Conservation (phyloP, 2,113 vertebrate species). For the Syrmaticus mikado region DNA sequence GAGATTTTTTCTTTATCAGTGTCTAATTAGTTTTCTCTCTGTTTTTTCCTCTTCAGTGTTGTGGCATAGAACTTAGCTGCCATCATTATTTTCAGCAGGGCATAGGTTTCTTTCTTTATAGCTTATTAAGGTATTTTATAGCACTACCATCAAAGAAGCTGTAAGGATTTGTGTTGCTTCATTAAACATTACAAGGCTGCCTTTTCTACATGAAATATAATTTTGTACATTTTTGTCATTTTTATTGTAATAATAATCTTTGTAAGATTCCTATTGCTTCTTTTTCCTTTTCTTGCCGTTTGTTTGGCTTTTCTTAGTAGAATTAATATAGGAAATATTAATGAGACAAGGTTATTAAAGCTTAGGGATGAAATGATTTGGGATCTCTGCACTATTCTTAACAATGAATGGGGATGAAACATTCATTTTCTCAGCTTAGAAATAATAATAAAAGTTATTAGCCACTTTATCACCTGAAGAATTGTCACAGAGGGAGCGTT, state of each 20-base stretch:
- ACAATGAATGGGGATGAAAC: constrained; percentile 29
- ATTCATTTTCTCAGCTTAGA: constrained; percentile 54
- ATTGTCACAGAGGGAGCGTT: constrained; percentile 47
- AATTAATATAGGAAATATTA: constrained; percentile 59
- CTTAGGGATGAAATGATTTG: constrained; percentile 45
- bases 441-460: constrained; percentile 69
- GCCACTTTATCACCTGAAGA: constrained; percentile 59
- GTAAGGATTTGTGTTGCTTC: constrained; percentile 73
- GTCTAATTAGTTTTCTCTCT: constrained; percentile 17
- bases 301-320: constrained; percentile 27
- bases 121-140: constrained; percentile 52
- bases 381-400: constrained; percentile 47
- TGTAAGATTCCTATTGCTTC: constrained; percentile 28
- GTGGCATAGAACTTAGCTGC: neutral
- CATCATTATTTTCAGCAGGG: constrained; percentile 20
- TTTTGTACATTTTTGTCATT: constrained; percentile 69
- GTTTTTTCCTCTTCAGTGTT: neutral
- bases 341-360: constrained; percentile 20
- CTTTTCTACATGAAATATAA: constrained; percentile 54
- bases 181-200: constrained; percentile 68
- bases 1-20: neutral
- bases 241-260: constrained; percentile 65
- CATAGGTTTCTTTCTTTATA: neutral
- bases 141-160: constrained; percentile 37
- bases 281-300: neutral